These are phyloP conservation scores for Allygus modestus DNA, from an alignment of 2,888 invertebrate species.

Conservation along the genomic window DNA sequence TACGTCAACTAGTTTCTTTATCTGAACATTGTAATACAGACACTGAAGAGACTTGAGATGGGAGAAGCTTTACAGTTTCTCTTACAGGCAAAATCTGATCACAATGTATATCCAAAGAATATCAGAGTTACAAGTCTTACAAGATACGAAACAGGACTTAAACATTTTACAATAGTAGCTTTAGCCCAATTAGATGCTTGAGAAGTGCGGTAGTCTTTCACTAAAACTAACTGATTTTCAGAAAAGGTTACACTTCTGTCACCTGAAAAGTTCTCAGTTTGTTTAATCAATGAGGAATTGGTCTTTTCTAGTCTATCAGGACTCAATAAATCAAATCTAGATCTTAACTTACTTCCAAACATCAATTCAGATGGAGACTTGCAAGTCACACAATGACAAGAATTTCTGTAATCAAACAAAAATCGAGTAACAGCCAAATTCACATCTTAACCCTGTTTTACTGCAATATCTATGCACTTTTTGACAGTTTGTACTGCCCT, in stretches of 20 bases:
- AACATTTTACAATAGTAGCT: constrained; percentile 1
- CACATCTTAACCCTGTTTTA: constrained; percentile 6
- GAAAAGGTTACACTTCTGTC: not conserved
- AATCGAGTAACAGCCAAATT: not conserved
- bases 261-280: constrained; percentile 12
- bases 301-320: not conserved
- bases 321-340: constrained; percentile 15
- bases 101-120: not conserved
- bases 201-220: constrained; percentile 10
- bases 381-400: constrained; percentile 3
- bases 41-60: not conserved
- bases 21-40: not conserved
- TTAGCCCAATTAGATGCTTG: constrained; percentile 23
- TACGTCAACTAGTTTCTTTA: not conserved
- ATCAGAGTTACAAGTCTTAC: not conserved
- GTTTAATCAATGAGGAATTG: not conserved
- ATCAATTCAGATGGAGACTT: constrained; percentile 25
- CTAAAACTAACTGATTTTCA: constrained; percentile 3
- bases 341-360: not conserved
- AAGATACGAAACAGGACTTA: not conserved
- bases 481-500: constrained; percentile 36
- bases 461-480: not conserved
- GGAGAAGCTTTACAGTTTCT: too few relatives aligned
- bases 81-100: not conserved
- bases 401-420: constrained; percentile 38